A percentile compares a stretch with the other conserved stretches of the same genome.
Conservation (phyloP, 2,797 vertebrate species). For the Salmo trutta region DNA sequence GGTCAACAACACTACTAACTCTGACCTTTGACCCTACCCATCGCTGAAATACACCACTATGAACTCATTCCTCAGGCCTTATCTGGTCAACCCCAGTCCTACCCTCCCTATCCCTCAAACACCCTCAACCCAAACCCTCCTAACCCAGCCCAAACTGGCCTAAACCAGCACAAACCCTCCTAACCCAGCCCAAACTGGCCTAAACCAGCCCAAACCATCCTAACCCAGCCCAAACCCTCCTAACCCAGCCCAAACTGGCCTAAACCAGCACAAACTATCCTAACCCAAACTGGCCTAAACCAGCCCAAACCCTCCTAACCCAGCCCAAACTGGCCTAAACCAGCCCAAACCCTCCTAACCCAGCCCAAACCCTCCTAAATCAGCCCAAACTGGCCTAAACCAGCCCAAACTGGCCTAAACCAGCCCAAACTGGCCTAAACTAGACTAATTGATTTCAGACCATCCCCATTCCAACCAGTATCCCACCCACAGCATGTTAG, state of each 20-base stretch:
- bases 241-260: not conserved
- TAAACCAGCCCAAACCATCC: not conserved
- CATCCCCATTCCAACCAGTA: not conserved
- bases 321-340: too few relatives aligned
- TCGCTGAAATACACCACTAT: too few relatives aligned
- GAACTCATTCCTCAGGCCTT: too few relatives aligned
- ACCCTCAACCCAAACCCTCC: conserved; percentile 7
- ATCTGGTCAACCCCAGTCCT: not conserved
- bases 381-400: not conserved
- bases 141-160: not conserved
- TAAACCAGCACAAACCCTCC: too few relatives aligned
- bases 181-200: not conserved
- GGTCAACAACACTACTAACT: conserved; percentile 17
- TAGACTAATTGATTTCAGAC: not conserved
- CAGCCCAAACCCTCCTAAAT: not conserved
- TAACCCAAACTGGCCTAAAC: not conserved
- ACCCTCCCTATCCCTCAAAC: conserved; percentile 34
- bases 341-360: conserved; percentile 12
- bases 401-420: not conserved
- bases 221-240: too few relatives aligned
- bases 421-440: not conserved
- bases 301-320: too few relatives aligned
- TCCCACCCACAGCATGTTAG: not conserved
- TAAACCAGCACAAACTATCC: too few relatives aligned
- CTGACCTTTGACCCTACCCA: too few relatives aligned